phyloP scores from a whole-genome alignment of 2,797 vertebrate species.

The Centroberyx gerrardi region DNA sequence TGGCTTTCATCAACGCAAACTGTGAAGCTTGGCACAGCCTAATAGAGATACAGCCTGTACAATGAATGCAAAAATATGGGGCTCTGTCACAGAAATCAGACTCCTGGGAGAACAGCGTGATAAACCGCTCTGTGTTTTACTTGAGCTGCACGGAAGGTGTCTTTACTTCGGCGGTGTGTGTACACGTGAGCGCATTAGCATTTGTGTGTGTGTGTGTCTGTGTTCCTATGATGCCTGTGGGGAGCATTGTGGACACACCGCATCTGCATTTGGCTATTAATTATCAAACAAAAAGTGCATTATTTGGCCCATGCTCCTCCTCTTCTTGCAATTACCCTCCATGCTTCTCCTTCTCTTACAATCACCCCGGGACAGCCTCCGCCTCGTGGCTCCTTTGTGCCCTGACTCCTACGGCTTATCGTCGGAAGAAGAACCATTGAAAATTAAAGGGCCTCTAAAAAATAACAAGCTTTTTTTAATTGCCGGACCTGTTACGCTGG shows the following conservation, averaged over 20 bases:
- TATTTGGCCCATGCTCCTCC: constrained; percentile 53
- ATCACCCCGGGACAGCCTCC: constrained; percentile 36
- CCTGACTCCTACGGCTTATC: constrained; percentile 25
- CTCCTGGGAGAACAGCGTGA: constrained; percentile 37
- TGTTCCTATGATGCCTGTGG: background rate
- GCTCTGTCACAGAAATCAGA: constrained; percentile 43
- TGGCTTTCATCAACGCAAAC: constrained; percentile 22
- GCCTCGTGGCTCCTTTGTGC: constrained; percentile 36
- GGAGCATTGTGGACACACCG: constrained; percentile 39
- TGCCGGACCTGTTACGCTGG: constrained; percentile 23
- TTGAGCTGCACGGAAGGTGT: constrained; percentile 17
- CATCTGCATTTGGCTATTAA: constrained; percentile 62
- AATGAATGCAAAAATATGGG: constrained; percentile 36
- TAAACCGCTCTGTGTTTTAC: constrained; percentile 42
- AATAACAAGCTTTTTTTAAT: constrained; percentile 47
- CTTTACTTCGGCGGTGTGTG: background rate
- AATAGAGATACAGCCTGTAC: constrained; percentile 25
- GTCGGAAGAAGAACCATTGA: constrained; percentile 9
- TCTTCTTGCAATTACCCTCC: constrained; percentile 65
- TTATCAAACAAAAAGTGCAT: constrained; percentile 64
- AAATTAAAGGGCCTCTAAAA: constrained; percentile 32
- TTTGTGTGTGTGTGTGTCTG: constrained; percentile 18
- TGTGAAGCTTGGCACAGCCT: constrained; percentile 1
- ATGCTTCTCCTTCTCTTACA: constrained; percentile 24
- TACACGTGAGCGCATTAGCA: constrained; percentile 11